Evolutionary conservation across 2,888 invertebrate genomes (phyloP).

Genomic region (Nomada lathburiana): DNA sequence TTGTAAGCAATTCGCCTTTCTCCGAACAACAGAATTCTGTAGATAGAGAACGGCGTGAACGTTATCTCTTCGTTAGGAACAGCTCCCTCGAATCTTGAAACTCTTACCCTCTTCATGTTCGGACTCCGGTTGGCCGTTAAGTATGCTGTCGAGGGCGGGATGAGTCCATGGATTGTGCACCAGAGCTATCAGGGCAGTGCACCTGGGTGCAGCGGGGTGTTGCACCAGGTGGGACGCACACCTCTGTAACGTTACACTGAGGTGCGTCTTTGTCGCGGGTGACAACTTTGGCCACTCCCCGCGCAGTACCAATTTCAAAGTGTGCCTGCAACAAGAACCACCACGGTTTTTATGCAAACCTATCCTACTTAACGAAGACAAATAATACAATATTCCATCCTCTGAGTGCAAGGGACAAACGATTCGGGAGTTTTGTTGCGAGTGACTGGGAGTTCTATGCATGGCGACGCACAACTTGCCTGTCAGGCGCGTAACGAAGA

Average conservation of each 20-base stretch:
- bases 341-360: too few species aligned
- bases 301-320: conserved; percentile 85
- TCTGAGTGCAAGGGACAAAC: too few species aligned
- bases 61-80: conserved; percentile 1
- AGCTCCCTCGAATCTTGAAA: neutral
- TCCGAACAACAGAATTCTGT: conserved; percentile 87
- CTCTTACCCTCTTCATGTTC: conserved; percentile 84
- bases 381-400: too few species aligned
- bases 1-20: conserved; percentile 86
- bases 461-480: neutral
- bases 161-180: conserved; percentile 86
- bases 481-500: too few species aligned
- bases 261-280: conserved; percentile 84
- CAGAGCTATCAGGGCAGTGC: conserved; percentile 86
- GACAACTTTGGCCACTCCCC: conserved; percentile 86
- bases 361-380: too few species aligned
- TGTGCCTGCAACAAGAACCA: conserved; percentile 75
- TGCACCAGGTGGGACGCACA: conserved; percentile 84
- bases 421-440: too few species aligned
- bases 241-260: conserved; percentile 84
- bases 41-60: conserved; percentile 73
- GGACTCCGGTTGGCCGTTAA: conserved; percentile 82
- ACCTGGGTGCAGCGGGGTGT: conserved; percentile 86
- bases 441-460: too few species aligned
- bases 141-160: conserved; percentile 83